Evolutionary conservation across 92 coral and sea anemone genomes (phyloP), one percentile per base, ranked within the genome.

Genomic region (Heliopora coerulea): DNA sequence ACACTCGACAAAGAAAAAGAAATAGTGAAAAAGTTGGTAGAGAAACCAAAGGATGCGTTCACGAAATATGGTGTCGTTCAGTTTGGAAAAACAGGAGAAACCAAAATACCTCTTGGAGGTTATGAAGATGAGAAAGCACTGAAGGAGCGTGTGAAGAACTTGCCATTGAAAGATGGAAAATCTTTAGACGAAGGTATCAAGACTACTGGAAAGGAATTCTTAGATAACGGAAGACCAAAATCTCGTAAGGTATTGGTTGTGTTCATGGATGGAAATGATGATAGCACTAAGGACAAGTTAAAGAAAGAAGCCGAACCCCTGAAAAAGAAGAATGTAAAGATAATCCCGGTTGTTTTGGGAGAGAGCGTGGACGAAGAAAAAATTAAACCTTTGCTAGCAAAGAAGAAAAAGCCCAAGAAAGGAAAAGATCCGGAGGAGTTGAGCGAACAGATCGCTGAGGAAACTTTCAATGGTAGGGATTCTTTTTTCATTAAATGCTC

Each of bases 61-160:
- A 86, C 87, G 14, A 75, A 80, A 65, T 91, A 91, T 84, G 86
- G 91, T 40, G 80, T 91, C 31, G 76, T 91, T 15, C 84, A 91
- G 15, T 91, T 80, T 59, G 96, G 88, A 6, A 83, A 66, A 26
- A 67, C 75, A 3, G 89, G 87, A 10, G 80, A 23, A 41, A 82
- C 82, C 1, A 84, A 74, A 56, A 62, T 89, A 10, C 79, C 89
- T 19, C 86, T 91, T 73, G 68, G 87, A 59, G 86, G 83, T 30
- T 85, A 84, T 54, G 74, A 80, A 39, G 56, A 63, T 67, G 96
- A 82, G 15, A 57, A 83, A 24, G 83, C 78, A 23, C 81, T 89
- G 34, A 78, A 62, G 52, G 65, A 66, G 7, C 56, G 72, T 3
- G 66, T 91, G 23, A 89, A 85, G 48, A 48, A 50, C 1, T 56